Evolutionary conservation across 2,797 vertebrate species (phyloP).

Genomic region (Pseudotriccus pelzelni): DNA sequence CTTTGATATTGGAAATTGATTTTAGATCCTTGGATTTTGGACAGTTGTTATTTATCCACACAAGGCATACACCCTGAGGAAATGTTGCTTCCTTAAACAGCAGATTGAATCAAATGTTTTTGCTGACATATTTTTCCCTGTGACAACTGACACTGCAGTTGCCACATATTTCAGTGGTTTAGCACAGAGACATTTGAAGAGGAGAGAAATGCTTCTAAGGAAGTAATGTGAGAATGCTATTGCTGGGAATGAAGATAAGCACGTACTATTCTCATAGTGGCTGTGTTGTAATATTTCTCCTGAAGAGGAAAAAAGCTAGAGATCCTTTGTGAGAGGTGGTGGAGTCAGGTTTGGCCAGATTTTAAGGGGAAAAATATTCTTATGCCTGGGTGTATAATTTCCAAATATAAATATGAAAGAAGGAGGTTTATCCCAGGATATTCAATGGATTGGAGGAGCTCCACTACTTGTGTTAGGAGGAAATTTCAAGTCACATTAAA

Average conservation of each 20-base stretch:
- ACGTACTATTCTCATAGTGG: neutral
- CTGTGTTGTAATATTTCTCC: neutral
- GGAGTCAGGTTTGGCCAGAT: neutral
- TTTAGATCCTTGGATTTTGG: constrained; percentile 30
- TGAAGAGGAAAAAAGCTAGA: neutral
- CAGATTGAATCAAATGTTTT: constrained; percentile 62
- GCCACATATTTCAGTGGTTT: constrained; percentile 34
- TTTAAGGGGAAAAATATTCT: neutral
- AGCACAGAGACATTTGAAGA: neutral
- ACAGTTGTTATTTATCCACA: constrained; percentile 56
- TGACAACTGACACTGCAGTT: constrained; percentile 54
- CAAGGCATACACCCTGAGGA: constrained; percentile 10
- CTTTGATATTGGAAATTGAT: constrained; percentile 34
- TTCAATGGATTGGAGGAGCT: neutral
- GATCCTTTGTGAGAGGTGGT: neutral
- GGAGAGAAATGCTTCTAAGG: constrained; percentile 8
- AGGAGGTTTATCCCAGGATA: neutral
- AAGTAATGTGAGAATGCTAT: neutral
- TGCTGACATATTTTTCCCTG: constrained; percentile 56
- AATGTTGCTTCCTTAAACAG: constrained; percentile 37
- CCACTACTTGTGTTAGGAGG: neutral
- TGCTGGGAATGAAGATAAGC: constrained; percentile 41
- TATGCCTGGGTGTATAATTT: neutral
- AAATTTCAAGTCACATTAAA: neutral
- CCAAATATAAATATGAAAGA: neutral